Evolutionary conservation across 2,797 vertebrate species (phyloP), one percentile per base, ranked within the genome.

Genomic region (Sternarchorhynchus goeldii): DNA sequence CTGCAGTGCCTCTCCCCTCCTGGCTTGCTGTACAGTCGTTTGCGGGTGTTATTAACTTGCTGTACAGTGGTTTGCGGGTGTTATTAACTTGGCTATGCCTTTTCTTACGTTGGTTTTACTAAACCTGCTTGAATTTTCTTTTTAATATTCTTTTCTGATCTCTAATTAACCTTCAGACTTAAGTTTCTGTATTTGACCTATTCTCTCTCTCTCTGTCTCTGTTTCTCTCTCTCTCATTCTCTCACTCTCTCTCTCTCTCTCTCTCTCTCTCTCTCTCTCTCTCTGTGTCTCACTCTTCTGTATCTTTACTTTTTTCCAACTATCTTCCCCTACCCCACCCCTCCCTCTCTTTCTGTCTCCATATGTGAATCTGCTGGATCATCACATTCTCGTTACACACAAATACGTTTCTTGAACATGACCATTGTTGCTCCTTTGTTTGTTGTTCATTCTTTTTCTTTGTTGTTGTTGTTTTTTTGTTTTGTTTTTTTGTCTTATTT

Each of bases 121-220:
- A 93, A 93, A 93, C 91, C 87, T 90, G 85, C 85, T 80, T 76
- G 77, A 75, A 87, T 77, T 88, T 90, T 85, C 79, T 85, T 89
- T 25, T 89, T 87, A 81, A 84, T 85, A 74, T 84, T 89, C 85
- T 84, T 90, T 83, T 75, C 71, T 86, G 87, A 87, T 88, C 88
- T 93, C 91, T 91, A 91, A 92, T 94, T 92, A 91, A 92, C 86
- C 96, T 91, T 90, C 86, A 89, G 92, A 91, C 93, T 95, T 95
- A 93, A 83, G 87, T 95, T 96, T 95, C 94, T 94, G 86, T 93
- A 95, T 96, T 96, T 96, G 96, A 98, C 94, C 94, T 97, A 93
- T 94, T 95, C 95, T 82, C 94, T 96, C 92, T 94, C 92, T 94
- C 92, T 93, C 93, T 94, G 91, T 89, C 87, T 90, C 86, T 92